Percentiles rank a stretch among this genome's conserved stretches.
Evolutionary conservation across 1,140 invertebrate species (phyloP).

Genomic region (Drosophila truncata): DNA sequence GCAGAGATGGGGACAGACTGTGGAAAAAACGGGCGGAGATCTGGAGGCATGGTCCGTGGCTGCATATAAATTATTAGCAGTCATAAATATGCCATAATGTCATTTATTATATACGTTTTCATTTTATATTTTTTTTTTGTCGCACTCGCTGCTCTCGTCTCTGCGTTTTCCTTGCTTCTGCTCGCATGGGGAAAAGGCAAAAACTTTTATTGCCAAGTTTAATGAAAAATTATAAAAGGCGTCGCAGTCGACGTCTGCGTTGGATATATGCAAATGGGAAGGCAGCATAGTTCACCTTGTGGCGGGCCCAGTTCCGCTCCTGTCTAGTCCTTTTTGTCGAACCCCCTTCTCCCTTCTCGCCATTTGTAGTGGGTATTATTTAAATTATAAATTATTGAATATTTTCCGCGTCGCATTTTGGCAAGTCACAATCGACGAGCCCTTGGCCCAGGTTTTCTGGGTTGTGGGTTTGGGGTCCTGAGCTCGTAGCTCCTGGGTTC

Average conservation of each 20-base stretch:
- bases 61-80: conserved; percentile 83
- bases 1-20: conserved; percentile 24
- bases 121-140: conserved; percentile 40
- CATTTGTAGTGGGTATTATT: conserved; percentile 78
- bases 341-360: background rate
- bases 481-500: background rate
- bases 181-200: conserved; percentile 70
- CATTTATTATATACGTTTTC: conserved; percentile 82
- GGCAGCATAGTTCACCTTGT: conserved; percentile 73
- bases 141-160: conserved; percentile 27
- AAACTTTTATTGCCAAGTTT: conserved; percentile 84
- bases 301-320: conserved; percentile 26
- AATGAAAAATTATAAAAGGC: conserved; percentile 84
- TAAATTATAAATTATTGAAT: conserved; percentile 84
- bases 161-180: conserved; percentile 53
- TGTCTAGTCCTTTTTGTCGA: conserved; percentile 8
- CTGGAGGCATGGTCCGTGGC: conserved; percentile 50
- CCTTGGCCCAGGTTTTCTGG: conserved; percentile 31
- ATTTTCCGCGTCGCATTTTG: conserved; percentile 71
- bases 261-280: conserved; percentile 62
- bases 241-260: conserved; percentile 30
- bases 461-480: background rate
- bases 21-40: conserved; percentile 26
- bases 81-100: conserved; percentile 84
- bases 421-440: conserved; percentile 41